Evolutionary conservation across 2,113 vertebrate species (phyloP).

Genomic region (Sinocyclocheilus anophthalmus): DNA sequence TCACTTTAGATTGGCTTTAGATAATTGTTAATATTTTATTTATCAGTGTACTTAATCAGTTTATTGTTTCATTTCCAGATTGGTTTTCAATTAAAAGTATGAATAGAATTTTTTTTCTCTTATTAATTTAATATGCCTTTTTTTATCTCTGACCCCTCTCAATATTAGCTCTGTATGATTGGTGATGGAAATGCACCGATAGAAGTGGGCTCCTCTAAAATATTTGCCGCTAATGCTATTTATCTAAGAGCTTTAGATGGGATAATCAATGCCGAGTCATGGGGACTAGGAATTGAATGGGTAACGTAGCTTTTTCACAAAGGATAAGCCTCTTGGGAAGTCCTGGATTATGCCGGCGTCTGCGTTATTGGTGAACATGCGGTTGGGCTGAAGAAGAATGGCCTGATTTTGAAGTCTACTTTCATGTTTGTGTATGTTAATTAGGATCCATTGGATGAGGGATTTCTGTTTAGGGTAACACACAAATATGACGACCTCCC

Average conservation of each 20-base stretch:
- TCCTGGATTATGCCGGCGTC: constrained; percentile 63
- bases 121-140: neutral
- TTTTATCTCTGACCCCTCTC: neutral
- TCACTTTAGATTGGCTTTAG: too few relatives aligned
- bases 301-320: constrained; percentile 57
- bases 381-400: constrained; percentile 59
- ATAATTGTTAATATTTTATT: too few relatives aligned
- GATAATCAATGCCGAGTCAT: constrained; percentile 57
- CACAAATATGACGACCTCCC: constrained; percentile 65
- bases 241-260: constrained; percentile 38
- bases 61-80: neutral
- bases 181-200: neutral
- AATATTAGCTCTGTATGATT: neutral
- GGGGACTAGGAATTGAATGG: constrained; percentile 62
- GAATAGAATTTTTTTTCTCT: neutral
- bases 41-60: neutral
- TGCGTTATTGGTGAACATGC: constrained; percentile 43
- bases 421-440: constrained; percentile 66
- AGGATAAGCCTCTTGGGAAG: constrained; percentile 63
- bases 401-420: constrained; percentile 70
- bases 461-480: constrained; percentile 63
- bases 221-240: neutral
- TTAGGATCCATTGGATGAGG: constrained; percentile 67
- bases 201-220: neutral
- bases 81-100: neutral